phyloP scores from a whole-genome alignment of 2,888 invertebrate genomes.

The Choristoneura rosaceana region DNA sequence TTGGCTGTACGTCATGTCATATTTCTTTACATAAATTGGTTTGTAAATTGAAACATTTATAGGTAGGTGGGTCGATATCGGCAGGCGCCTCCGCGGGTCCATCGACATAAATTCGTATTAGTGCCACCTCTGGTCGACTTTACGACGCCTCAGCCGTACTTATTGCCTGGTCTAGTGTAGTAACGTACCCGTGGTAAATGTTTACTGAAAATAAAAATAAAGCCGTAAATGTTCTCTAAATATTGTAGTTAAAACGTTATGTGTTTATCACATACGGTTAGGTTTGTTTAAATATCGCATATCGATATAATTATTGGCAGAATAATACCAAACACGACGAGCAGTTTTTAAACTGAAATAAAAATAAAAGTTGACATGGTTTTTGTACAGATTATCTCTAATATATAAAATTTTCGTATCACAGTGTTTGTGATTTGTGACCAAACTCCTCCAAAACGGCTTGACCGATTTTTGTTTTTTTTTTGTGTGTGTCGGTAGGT shows the following conservation, averaged over 20 bases:
- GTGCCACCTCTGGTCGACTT: constrained; percentile 83
- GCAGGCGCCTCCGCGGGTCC: constrained; percentile 65
- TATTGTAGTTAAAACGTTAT: background rate
- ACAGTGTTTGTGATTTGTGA: no score
- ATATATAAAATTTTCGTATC: no score
- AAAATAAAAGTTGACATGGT: no score
- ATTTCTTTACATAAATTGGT: constrained; percentile 53
- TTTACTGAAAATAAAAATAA: constrained; percentile 62
- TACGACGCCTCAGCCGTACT: constrained; percentile 78
- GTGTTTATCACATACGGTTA: background rate
- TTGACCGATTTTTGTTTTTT: no score
- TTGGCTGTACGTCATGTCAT: constrained; percentile 23
- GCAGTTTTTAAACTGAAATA: no score
- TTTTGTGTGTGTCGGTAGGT: no score
- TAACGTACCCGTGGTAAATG: constrained; percentile 69
- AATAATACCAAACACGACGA: no score
- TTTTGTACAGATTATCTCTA: no score
- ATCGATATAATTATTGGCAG: background rate
- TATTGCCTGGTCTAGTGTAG: constrained; percentile 73
- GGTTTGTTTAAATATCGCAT: background rate
- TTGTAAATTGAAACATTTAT: constrained; percentile 81
- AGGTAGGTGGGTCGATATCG: constrained; percentile 75
- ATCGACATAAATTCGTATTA: constrained; percentile 84
- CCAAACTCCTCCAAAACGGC: no score
- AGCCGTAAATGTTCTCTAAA: constrained; percentile 44